phyloP scores from a whole-genome alignment of 2,888 invertebrate species.

The Standfussiana lucernea region DNA sequence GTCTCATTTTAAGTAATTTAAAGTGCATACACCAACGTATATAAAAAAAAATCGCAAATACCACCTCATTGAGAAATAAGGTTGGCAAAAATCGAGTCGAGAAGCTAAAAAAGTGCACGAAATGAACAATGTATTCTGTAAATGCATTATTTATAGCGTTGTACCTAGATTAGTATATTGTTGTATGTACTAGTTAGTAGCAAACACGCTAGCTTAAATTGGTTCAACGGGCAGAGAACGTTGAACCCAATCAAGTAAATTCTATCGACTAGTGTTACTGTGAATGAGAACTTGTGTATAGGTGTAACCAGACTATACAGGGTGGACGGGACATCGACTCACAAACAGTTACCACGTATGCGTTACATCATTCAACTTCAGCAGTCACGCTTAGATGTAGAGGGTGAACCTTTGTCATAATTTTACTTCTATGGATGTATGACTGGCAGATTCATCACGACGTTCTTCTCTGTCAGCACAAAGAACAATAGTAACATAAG shows the following conservation, averaged over 20 bases:
- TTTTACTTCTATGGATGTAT: too few relatives aligned
- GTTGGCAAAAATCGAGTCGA: constrained; percentile 1
- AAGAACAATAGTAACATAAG: too few relatives aligned
- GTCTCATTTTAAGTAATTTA: neutral
- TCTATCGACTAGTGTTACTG: constrained; percentile 2
- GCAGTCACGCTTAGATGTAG: too few relatives aligned
- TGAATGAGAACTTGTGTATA: neutral
- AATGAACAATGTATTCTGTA: constrained; percentile 12
- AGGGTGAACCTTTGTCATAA: too few relatives aligned
- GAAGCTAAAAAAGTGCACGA: constrained; percentile 2
- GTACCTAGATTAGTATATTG: neutral
- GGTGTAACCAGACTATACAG: neutral
- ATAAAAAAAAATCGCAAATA: constrained; percentile 1
- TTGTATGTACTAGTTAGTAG: neutral
- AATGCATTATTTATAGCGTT: neutral
- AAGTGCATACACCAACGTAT: neutral
- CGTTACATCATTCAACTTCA: too few relatives aligned
- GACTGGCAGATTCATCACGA: neutral
- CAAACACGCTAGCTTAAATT: constrained; percentile 17
- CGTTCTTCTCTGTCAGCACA: too few relatives aligned
- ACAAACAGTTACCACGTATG: neutral
- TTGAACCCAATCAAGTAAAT: constrained; percentile 35
- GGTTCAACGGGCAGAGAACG: constrained; percentile 18
- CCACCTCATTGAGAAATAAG: constrained; percentile 8
- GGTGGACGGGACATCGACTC: neutral